phyloP scores from a whole-genome alignment of 2,113 vertebrate species.

The Marcusenius ussheri region DNA sequence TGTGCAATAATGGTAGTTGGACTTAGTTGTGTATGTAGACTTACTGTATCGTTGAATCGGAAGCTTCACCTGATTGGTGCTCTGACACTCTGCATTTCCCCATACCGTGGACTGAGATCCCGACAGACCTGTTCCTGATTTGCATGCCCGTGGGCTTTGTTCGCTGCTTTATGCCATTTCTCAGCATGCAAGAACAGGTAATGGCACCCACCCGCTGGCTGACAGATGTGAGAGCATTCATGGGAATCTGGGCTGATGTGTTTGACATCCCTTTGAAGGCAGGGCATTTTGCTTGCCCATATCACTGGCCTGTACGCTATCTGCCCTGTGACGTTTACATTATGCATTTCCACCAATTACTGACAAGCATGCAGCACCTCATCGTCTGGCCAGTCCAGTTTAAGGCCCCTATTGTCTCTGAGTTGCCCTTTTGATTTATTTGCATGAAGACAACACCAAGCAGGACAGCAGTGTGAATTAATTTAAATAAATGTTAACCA shows the following conservation, averaged over 20 bases:
- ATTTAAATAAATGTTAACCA: not conserved
- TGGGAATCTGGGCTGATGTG: not conserved
- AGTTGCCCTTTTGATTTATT: not conserved
- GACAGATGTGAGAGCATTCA: not conserved
- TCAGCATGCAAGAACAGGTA: constrained; percentile 1
- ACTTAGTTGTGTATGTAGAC: too few species aligned
- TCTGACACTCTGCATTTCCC: not conserved
- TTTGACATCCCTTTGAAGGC: not conserved
- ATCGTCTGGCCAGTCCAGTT: not conserved
- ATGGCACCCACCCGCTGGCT: not conserved
- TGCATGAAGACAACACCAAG: not conserved
- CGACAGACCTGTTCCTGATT: not conserved
- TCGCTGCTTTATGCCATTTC: not conserved
- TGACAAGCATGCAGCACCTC: not conserved
- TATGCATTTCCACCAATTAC: not conserved
- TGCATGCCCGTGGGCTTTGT: not conserved
- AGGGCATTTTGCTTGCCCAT: not conserved
- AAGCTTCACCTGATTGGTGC: not conserved
- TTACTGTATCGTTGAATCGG: not conserved
- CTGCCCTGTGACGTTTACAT: not conserved
- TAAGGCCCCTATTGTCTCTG: not conserved
- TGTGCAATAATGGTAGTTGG: too few species aligned
- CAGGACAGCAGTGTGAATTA: not conserved
- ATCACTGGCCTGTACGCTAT: not conserved
- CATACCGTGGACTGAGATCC: not conserved